These are phyloP conservation scores for Microtus richardsoni DNA, from an alignment of 2,113 vertebrate genomes.

Conservation along the genomic window DNA sequence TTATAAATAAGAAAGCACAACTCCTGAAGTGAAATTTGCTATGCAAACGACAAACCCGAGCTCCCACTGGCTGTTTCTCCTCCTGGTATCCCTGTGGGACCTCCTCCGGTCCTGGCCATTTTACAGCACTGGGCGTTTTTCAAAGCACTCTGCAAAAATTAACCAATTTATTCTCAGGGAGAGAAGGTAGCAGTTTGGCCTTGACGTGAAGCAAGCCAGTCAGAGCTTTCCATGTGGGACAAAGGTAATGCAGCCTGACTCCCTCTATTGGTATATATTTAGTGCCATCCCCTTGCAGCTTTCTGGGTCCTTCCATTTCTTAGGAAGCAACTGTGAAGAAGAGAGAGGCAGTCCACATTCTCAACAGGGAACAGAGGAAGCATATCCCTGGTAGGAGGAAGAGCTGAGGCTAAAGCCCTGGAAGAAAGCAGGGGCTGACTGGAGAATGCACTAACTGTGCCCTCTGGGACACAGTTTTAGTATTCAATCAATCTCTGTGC, in stretches of 20 bases:
- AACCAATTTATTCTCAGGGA: conserved; percentile 59
- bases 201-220: rapidly evolving
- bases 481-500: neutral
- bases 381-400: too few relatives aligned
- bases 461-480: neutral
- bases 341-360: too few relatives aligned
- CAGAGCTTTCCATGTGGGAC: rapidly evolving
- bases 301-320: neutral
- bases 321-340: neutral
- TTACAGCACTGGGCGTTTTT: conserved; percentile 7
- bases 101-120: neutral
- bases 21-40: conserved; percentile 72
- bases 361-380: neutral
- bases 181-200: rapidly evolving
- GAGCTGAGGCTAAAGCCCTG: neutral
- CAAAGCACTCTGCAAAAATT: conserved; percentile 73
- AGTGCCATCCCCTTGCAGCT: neutral
- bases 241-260: rapidly evolving
- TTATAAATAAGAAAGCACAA: conserved; percentile 65
- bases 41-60: neutral
- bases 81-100: neutral
- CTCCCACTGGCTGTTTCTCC: neutral
- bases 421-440: neutral
- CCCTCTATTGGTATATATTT: neutral
- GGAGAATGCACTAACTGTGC: neutral